Evolutionary conservation across 2,113 vertebrate species (phyloP), one percentile per base, ranked within the genome.

Genomic region (Callorhinus ursinus): DNA sequence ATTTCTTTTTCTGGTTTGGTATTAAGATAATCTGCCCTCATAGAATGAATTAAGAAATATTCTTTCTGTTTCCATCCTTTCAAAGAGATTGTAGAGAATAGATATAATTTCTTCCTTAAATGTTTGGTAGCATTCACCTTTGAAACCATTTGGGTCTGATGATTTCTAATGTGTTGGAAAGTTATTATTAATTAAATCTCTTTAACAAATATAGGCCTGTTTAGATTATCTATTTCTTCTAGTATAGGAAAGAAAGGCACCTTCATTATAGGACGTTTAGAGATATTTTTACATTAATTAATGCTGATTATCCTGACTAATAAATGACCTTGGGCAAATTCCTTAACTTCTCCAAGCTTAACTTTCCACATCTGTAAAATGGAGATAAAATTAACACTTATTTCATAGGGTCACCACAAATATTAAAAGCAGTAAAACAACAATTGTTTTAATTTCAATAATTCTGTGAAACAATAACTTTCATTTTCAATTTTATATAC

Each of bases 271-370:
- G 67, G 4, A 86, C 16, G 7, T 69, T 69, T 69, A 69, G 31
- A 61, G 18, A 42, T 46, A 26, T 79, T 97, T 96, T 97, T 80
- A 90, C 1, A 19, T 61, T 74, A 83, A 33, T 80, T 31, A 88
- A 42, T 84, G 22, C 28, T 28, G 12, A 87, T 49, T 46, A 57
- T 19, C 49, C 51, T 65, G 61, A 65, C 61, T 53, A 74, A 81
- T 36, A 49, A 2, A 63, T 63, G 80, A 63, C 9, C 16, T 88
- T 76, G 4, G 19, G 51, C 1, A 94, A 61, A 51, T 92, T 49
- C 26, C 5, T 72, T 81, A 93, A 80, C 9, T 49, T 67, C 2
- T 57, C 28, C 77, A 83, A 84, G 6, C 1, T 65, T 97, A 39
- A 86, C 31, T 87, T 93, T 88, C 18, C 33, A 85, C 7, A 55